phyloP scores from a whole-genome alignment of 2,113 vertebrate genomes.

The Butorides virescens region DNA sequence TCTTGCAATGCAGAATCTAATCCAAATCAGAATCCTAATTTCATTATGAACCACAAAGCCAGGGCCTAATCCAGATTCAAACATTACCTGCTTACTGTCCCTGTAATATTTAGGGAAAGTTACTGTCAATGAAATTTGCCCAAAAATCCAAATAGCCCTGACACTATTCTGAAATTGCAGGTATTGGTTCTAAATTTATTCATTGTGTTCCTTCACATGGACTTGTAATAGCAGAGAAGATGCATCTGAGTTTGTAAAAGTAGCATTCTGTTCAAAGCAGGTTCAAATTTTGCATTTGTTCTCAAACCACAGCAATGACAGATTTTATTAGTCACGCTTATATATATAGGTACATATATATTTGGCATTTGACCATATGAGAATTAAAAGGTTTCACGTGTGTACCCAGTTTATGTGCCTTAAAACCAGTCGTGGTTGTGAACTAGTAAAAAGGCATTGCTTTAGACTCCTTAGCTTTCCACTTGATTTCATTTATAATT shows the following conservation, averaged over 20 bases:
- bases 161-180: not conserved
- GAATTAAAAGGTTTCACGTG: not conserved
- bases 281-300: conserved; percentile 14
- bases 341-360: not conserved
- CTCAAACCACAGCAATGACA: not conserved
- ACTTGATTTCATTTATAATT: not conserved
- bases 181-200: not conserved
- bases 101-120: not conserved
- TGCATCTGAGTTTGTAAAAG: not conserved
- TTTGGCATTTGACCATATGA: not conserved
- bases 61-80: not conserved
- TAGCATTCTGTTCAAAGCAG: not conserved
- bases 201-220: not conserved
- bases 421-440: not conserved
- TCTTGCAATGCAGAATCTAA: not conserved
- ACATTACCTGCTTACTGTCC: not conserved
- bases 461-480: not conserved
- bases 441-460: not conserved
- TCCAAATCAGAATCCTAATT: not conserved
- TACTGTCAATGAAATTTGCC: not conserved
- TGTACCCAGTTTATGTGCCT: not conserved
- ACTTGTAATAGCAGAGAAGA: not conserved
- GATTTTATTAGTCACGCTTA: not conserved
- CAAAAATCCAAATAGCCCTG: not conserved
- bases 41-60: not conserved